These are phyloP conservation scores for Gallinago jamesoni DNA, from an alignment of 2,113 vertebrate genomes.

Conservation along the genomic window DNA sequence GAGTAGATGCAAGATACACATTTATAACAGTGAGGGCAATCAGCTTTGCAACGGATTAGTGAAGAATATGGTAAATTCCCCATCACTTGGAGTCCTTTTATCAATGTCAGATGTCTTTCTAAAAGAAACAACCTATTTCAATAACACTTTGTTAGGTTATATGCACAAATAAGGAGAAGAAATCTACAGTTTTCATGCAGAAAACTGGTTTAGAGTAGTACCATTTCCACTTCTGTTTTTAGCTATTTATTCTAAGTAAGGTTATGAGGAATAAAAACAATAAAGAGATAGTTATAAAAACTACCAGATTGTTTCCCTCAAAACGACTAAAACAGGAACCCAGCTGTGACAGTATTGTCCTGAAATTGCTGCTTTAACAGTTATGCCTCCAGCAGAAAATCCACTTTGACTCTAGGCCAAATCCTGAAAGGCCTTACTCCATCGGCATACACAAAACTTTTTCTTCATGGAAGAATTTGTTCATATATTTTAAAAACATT, in stretches of 20 bases:
- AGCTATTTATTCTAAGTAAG: neutral
- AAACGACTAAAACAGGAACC: neutral
- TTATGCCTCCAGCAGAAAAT: neutral
- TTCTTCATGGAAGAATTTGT: neutral
- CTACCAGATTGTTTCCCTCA: neutral
- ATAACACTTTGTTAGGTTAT: neutral
- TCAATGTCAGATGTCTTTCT: conserved; percentile 27
- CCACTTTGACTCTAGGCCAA: neutral
- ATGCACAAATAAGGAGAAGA: neutral
- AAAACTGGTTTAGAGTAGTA: conserved; percentile 1
- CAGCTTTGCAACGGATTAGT: conserved; percentile 29
- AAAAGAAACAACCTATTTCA: conserved; percentile 38
- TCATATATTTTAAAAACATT: neutral
- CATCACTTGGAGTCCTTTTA: conserved; percentile 30
- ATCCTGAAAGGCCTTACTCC: neutral
- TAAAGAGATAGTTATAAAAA: neutral
- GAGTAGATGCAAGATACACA: conserved; percentile 33
- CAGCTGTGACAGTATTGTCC: neutral
- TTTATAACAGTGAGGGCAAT: conserved; percentile 43
- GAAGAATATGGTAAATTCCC: conserved; percentile 31
- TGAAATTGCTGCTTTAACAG: neutral
- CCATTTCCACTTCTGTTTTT: neutral
- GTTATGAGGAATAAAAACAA: neutral
- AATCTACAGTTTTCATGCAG: neutral
- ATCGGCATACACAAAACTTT: neutral